phyloP scores from a whole-genome alignment of 2,888 invertebrate species.

The Euplagia quadripunctaria region DNA sequence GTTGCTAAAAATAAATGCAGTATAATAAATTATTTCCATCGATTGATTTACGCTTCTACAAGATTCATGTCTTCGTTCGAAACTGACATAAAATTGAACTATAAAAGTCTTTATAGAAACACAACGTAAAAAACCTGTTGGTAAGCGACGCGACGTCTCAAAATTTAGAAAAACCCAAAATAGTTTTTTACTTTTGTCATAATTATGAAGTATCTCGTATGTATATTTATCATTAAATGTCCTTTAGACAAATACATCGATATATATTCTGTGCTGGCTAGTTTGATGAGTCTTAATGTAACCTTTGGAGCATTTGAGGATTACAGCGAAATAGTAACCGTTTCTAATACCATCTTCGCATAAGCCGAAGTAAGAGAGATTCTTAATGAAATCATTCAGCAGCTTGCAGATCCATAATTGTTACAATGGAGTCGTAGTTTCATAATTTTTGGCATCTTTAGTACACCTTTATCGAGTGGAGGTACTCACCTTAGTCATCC shows the following conservation, averaged over 20 bases:
- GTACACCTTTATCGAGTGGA: not conserved
- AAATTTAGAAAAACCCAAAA: not conserved
- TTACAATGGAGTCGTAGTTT: no score
- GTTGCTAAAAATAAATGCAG: constrained; percentile 6
- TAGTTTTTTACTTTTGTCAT: not conserved
- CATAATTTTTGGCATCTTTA: not conserved
- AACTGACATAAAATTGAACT: constrained; percentile 42
- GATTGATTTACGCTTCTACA: constrained; percentile 45
- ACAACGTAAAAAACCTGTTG: constrained; percentile 21
- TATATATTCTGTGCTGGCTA: not conserved
- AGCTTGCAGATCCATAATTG: no score
- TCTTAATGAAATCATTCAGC: no score
- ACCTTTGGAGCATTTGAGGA: not conserved
- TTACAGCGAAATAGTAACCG: no score
- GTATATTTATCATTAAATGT: not conserved
- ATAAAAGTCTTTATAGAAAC: constrained; percentile 35
- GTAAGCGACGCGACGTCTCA: not conserved
- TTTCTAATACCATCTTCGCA: no score
- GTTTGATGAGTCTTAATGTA: not conserved
- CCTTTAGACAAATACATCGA: not conserved
- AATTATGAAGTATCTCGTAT: no score
- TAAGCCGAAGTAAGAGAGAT: no score
- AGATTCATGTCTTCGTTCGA: constrained; percentile 41
- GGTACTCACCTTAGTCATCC: no score
- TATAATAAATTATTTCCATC: constrained; percentile 38